phyloP scores from a whole-genome alignment of 2,113 vertebrate genomes.

The Myrmecobius fasciatus region DNA sequence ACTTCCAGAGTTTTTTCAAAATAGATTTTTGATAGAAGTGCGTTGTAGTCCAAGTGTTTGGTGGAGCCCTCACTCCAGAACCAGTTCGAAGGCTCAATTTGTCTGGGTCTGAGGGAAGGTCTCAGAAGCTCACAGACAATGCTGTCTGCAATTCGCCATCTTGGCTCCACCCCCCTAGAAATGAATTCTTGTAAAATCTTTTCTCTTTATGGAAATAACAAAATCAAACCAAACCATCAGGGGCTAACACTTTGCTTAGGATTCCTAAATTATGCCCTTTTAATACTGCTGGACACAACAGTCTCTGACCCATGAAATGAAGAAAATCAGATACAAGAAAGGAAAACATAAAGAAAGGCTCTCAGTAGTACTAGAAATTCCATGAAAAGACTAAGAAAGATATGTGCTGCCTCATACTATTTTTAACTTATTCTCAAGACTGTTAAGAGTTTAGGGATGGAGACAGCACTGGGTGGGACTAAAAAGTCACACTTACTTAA shows the following conservation, averaged over 20 bases:
- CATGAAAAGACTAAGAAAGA: slow-evolving; percentile 8
- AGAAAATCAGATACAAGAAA: slow-evolving; percentile 16
- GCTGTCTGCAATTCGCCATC: too few relatives aligned
- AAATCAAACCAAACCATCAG: background rate
- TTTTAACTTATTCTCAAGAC: slow-evolving; percentile 40
- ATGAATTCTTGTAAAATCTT: background rate
- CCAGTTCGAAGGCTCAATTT: too few relatives aligned
- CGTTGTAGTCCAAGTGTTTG: too few relatives aligned
- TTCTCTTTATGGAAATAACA: background rate
- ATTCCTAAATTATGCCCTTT: background rate
- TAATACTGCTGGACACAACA: background rate
- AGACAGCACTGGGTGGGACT: rapidly evolving
- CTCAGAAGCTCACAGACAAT: too few relatives aligned
- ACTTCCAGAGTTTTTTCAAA: too few relatives aligned
- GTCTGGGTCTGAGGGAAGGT: too few relatives aligned
- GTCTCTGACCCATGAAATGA: background rate
- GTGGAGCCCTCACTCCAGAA: too few relatives aligned
- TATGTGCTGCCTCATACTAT: slow-evolving; percentile 16
- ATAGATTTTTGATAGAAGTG: too few relatives aligned
- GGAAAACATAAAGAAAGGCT: slow-evolving; percentile 13
- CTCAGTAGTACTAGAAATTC: background rate
- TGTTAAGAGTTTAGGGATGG: background rate
- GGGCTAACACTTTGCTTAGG: background rate
- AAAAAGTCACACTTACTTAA: background rate
- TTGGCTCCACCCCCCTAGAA: too few relatives aligned